phyloP scores from a whole-genome alignment of 2,113 vertebrate species.

The Probosciger aterrimus region DNA sequence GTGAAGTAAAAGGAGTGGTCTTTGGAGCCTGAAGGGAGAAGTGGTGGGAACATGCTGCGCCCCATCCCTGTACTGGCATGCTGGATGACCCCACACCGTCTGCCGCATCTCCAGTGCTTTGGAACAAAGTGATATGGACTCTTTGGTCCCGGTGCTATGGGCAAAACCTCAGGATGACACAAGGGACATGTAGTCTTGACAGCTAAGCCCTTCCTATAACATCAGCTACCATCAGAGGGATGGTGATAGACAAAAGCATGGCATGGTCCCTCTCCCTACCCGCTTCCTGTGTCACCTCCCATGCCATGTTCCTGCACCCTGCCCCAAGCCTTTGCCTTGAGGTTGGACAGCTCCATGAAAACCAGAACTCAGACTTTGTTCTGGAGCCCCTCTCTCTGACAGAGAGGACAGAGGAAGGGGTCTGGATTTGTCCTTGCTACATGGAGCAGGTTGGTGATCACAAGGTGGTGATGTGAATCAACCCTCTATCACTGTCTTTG shows the following conservation, averaged over 20 bases:
- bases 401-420: neutral
- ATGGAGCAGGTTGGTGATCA: neutral
- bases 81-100: neutral
- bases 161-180: neutral
- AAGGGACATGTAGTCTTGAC: neutral
- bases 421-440: neutral
- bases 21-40: neutral
- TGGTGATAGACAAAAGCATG: neutral
- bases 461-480: neutral
- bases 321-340: neutral
- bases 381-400: neutral
- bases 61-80: neutral
- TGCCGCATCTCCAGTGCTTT: neutral
- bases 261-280: neutral
- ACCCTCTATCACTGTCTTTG: neutral
- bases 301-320: neutral
- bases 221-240: neutral
- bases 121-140: neutral
- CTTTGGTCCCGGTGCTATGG: neutral
- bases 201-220: neutral
- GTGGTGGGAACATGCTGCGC: neutral
- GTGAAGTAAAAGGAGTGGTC: neutral
- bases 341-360: neutral
- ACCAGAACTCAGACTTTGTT: neutral
- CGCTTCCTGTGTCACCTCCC: neutral